Evolutionary conservation across 1,140 invertebrate genomes (phyloP), one percentile per base, ranked within the genome.

Genomic region (Bombus huntii): DNA sequence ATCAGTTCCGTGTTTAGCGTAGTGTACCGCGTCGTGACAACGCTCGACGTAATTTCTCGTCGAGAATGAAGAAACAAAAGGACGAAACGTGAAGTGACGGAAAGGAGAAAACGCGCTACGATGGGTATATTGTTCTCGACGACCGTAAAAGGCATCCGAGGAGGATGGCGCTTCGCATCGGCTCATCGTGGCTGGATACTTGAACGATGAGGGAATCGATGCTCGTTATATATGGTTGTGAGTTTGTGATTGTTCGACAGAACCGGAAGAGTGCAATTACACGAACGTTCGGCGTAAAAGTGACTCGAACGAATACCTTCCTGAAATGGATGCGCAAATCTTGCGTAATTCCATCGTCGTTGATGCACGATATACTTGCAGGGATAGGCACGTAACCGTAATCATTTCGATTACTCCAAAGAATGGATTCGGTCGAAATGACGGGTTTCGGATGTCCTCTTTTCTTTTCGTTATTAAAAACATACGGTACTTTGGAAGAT

Each of bases 191-290:
- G 39, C 39, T 77, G 31, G 62, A 88, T 88, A 87, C 34, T 80
- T 57, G 57, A 37, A 22, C 59, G 77, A 89, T 62, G 86, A 85
- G 76, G 71, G 70, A 74, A 85, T 90, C 81, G 85, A 87, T 87
- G 59, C 39, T 81, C 73, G 85, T 78, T 75, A 1, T 70, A 34
- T 68, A 31, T 68, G 88, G 83, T 66, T 68, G 79, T 62, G 28
- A 74, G 77, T 72, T 77, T 77, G 31, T 81, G 84, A 89, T 89
- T 76, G 85, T 84, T 81, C 65, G 62, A 57, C n/a, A 68, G 79
- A 81, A 81, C 66, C 89, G 89, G 89, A 90, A 90, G 37, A 31
- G 44, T n/a, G 80, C 86, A 28, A 62, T 62, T 62, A 62, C 59
- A 1, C 28, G 59, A n/a, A 28, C 28, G 25, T 62, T 62, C 59